Evolutionary conservation across 2,888 invertebrate species (phyloP).

Genomic region (Drosophila dives): DNA sequence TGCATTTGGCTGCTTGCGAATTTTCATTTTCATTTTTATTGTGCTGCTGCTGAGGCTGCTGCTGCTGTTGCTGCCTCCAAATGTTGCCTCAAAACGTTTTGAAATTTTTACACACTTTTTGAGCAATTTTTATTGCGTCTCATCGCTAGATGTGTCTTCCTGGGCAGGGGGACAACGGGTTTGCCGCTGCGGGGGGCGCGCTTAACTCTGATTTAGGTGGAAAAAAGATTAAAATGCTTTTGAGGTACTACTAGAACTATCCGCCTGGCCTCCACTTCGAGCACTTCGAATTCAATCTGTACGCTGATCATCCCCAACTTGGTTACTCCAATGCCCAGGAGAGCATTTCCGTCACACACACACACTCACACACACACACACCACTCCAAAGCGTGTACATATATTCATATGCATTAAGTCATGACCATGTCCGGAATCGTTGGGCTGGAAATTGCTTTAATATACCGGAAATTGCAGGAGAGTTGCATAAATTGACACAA

Average conservation of each 20-base stretch:
- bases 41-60: conserved; percentile 50
- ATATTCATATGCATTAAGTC: conserved; percentile 73
- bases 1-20: conserved; percentile 65
- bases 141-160: conserved; percentile 36
- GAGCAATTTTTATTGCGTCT: conserved; percentile 70
- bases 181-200: conserved; percentile 48
- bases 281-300: conserved; percentile 29
- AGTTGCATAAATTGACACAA: conserved; percentile 83
- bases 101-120: conserved; percentile 77
- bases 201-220: conserved; percentile 67
- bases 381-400: conserved; percentile 9
- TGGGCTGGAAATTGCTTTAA: conserved; percentile 79
- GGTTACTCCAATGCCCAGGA: conserved; percentile 55
- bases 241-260: conserved; percentile 12
- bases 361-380: conserved; percentile 35
- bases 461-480: conserved; percentile 78
- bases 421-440: conserved; percentile 48
- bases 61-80: conserved; percentile 16
- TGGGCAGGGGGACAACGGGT: conserved; percentile 56
- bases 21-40: conserved; percentile 60
- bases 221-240: conserved; percentile 50
- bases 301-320: conserved; percentile 20
- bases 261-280: conserved; percentile 1
- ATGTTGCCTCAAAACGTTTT: conserved; percentile 75
- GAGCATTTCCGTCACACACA: conserved; percentile 62